These are phyloP conservation scores for Cyprinus carpio DNA, from an alignment of 2,113 vertebrate genomes.

Conservation along the genomic window DNA sequence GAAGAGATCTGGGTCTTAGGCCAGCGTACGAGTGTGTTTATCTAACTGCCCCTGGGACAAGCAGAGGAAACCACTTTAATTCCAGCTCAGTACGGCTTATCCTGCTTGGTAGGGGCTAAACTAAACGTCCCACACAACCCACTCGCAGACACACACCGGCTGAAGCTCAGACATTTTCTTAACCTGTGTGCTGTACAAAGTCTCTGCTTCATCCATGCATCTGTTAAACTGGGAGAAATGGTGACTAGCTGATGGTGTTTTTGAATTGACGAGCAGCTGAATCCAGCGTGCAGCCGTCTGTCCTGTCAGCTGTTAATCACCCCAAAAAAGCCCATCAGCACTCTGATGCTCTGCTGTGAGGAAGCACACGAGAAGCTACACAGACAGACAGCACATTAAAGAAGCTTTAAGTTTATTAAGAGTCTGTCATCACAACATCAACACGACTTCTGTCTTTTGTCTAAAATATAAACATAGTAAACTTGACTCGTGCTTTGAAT, in stretches of 20 bases:
- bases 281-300: slow-evolving; percentile 8
- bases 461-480: background rate
- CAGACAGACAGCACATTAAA: background rate
- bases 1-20: slow-evolving; percentile 40
- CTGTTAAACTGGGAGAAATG: slow-evolving; percentile 1
- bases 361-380: background rate
- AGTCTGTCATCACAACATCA: background rate
- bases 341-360: background rate
- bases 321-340: slow-evolving; percentile 13
- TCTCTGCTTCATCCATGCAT: background rate
- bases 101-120: slow-evolving; percentile 65
- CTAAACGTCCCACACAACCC: slow-evolving; percentile 62
- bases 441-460: no score
- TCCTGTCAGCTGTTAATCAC: slow-evolving; percentile 5
- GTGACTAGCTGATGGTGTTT: background rate
- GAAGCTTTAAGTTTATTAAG: background rate
- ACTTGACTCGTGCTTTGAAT: background rate
- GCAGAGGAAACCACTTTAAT: slow-evolving; percentile 65
- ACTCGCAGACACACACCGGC: background rate
- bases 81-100: slow-evolving; percentile 65
- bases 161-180: slow-evolving; percentile 30
- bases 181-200: slow-evolving; percentile 47
- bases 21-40: slow-evolving; percentile 51
- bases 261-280: slow-evolving; percentile 10
- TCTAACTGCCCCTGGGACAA: slow-evolving; percentile 53